Base-by-base conservation (phyloP, 2,113 vertebrate genomes). In the Psammodynastes pulverulentus region DNA sequence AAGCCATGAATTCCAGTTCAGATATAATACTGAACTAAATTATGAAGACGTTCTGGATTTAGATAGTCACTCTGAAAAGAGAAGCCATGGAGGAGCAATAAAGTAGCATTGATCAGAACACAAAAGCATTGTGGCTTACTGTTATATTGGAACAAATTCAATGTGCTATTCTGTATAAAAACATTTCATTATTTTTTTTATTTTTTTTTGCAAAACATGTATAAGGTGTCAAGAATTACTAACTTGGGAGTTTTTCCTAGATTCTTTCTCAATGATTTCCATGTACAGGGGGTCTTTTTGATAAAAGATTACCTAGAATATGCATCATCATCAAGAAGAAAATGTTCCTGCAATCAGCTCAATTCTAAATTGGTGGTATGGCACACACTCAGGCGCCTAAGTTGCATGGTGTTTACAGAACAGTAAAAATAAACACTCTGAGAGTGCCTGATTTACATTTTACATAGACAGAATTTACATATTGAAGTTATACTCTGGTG, bases 371-470 rank as follows among this genome's bases (percentile, higher is more conserved):
- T 79, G 72, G 85, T 72, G 87, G 72, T 45, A 45, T 29, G 86
- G n/a, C 48, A 88, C 34, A 85, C 46, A 89, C 9, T 51, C 87
- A 89, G 72, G 72, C 89, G 52, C n/a, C 87, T 84, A 46, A 53
- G 43, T 26, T 56, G 84, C 56, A 58, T 89, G 34, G 13, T 39
- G 72, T 92, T 56, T 84, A 84, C 29, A 85, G 67, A 92, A 29
- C 45, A 49, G 56, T 89, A 89, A 84, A 84, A 88, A 84, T n/a
- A 79, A 92, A 56, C 67, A 84, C 9, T 84, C 48, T 67, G 6
- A 89, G 87, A 84, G 39, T 15, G 46, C 24, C 86, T 92, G 62
- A 79, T 92, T 89, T 84, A 89, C 62, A 46, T 89, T 52, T 88
- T 29, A 53, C 24, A 4, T 79, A 43, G 72, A 79, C 17, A 79